Evolutionary conservation across 2,113 vertebrate species (phyloP).

Genomic region (Vanacampus margaritifer): DNA sequence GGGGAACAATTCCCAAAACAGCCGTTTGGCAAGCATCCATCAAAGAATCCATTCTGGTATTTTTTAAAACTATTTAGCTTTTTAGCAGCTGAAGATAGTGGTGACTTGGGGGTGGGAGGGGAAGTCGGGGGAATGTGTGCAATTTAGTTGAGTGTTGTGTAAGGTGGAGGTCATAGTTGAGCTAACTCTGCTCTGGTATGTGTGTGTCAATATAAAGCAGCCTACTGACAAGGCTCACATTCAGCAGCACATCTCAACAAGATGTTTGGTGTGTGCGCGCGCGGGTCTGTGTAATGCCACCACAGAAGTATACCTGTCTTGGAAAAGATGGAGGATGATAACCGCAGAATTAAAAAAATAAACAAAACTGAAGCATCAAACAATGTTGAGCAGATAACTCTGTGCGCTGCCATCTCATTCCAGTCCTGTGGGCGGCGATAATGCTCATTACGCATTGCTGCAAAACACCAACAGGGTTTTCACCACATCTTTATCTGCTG

Average conservation of each 20-base stretch:
- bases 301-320: not conserved
- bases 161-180: constrained; percentile 46
- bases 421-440: not conserved
- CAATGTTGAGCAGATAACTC: not conserved
- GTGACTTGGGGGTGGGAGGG: not conserved
- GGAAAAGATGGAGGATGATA: not conserved
- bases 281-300: not conserved
- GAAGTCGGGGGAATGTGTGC: not conserved
- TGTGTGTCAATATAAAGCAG: constrained; percentile 53
- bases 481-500: too few species aligned
- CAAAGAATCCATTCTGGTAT: not conserved
- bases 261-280: not conserved
- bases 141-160: constrained; percentile 16
- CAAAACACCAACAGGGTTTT: too few species aligned
- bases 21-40: not conserved
- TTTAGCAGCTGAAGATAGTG: not conserved
- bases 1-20: not conserved
- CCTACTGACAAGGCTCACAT: constrained; percentile 52
- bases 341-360: not conserved
- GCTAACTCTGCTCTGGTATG: constrained; percentile 56
- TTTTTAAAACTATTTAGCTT: not conserved
- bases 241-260: constrained; percentile 39
- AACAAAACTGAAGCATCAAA: not conserved
- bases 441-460: too few species aligned
- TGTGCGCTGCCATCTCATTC: not conserved